These are phyloP conservation scores for Trachelipus rathkii DNA, from an alignment of 1,140 invertebrate species.

Conservation along the genomic window DNA sequence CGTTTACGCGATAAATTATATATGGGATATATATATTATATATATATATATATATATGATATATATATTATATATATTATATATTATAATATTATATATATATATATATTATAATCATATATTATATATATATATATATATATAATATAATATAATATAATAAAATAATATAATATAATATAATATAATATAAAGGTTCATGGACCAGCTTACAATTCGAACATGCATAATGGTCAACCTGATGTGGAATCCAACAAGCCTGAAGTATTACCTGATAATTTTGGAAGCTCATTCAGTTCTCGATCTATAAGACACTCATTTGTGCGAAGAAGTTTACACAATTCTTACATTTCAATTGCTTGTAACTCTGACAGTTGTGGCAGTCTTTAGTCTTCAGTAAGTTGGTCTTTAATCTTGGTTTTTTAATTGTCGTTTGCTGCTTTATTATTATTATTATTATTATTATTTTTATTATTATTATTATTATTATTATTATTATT, in stretches of 20 bases:
- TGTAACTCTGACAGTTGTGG: constrained; percentile 22
- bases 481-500: neutral
- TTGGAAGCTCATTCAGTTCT: constrained; percentile 20
- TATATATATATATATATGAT: neutral
- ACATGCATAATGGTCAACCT: neutral
- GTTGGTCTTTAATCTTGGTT: neutral
- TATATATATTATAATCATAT: too few relatives aligned
- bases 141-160: neutral
- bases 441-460: neutral
- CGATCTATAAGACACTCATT: constrained; percentile 22
- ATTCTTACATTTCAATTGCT: constrained; percentile 27
- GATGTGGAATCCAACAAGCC: constrained; percentile 6
- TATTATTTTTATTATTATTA: neutral
- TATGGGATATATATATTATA: too few relatives aligned
- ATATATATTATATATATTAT: too few relatives aligned
- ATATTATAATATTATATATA: neutral
- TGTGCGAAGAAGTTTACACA: constrained; percentile 25
- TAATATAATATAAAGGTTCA: neutral
- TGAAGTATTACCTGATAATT: neutral
- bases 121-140: neutral
- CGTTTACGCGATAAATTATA: too few relatives aligned
- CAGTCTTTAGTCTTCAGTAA: constrained; percentile 26
- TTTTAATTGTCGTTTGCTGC: neutral
- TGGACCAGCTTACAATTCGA: neutral
- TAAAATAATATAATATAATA: neutral